Evolutionary conservation across 2,113 vertebrate species (phyloP).

Genomic region (Eonycteris spelaea): DNA sequence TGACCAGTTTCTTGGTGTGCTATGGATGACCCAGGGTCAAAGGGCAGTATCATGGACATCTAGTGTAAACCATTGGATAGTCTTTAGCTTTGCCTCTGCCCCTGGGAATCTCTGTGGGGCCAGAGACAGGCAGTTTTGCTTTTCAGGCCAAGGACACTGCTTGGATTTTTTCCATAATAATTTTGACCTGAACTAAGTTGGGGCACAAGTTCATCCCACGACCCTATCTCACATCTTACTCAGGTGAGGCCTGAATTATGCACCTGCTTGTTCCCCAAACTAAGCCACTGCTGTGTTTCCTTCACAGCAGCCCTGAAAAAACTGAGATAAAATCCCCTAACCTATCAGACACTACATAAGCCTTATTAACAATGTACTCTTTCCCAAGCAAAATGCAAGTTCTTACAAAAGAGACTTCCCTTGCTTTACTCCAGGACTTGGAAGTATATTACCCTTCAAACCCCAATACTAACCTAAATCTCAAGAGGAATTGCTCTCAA

Average conservation of each 20-base stretch:
- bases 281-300: neutral
- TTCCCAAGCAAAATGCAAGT: neutral
- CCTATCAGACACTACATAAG: neutral
- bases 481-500: neutral
- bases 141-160: neutral
- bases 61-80: neutral
- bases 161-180: neutral
- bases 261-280: neutral
- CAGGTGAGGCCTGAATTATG: neutral
- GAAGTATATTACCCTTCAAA: neutral
- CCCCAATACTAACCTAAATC: neutral
- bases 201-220: fast-evolving
- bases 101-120: neutral
- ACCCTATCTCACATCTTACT: neutral
- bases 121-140: neutral
- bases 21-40: too few relatives aligned
- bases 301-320: neutral
- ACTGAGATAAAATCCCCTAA: neutral
- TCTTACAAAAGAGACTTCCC: neutral
- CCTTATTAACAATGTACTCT: neutral
- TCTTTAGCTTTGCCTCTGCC: too few relatives aligned
- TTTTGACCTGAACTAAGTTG: neutral
- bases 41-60: too few relatives aligned
- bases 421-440: neutral
- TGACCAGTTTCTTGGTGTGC: neutral